Conservation (phyloP, 2,797 vertebrate genomes). For the Bradypus variegatus region DNA sequence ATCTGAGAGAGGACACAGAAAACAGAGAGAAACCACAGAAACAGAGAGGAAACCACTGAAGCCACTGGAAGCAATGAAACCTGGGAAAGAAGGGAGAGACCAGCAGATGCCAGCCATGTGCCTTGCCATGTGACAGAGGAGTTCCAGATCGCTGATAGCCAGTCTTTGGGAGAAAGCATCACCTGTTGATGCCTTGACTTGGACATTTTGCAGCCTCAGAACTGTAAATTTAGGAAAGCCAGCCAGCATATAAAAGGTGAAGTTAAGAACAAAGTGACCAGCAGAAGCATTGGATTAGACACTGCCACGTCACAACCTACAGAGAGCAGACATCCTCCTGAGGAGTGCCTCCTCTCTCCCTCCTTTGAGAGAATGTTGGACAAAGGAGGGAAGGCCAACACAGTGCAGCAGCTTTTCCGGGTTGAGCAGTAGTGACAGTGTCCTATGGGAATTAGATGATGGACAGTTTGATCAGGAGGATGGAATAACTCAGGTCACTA, state of each 20-base stretch:
- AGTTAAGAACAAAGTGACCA: slow-evolving; percentile 66
- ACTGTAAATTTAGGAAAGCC: slow-evolving; percentile 57
- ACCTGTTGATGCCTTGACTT: too few species aligned
- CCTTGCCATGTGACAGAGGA: too few species aligned
- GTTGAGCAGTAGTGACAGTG: slow-evolving; percentile 79
- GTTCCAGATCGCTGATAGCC: too few species aligned
- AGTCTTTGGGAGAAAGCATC: too few species aligned
- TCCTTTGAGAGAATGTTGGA: slow-evolving; percentile 63
- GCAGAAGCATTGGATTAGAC: slow-evolving; percentile 65
- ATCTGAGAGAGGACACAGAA: too few species aligned
- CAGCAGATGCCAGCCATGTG: too few species aligned
- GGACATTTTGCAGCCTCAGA: too few species aligned
- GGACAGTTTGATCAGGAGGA: slow-evolving; percentile 92
- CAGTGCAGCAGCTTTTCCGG: slow-evolving; percentile 77
- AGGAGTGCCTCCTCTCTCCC: slow-evolving; percentile 57
- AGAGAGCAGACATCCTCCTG: slow-evolving; percentile 40
- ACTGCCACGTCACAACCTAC: slow-evolving; percentile 38
- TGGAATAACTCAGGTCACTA: slow-evolving; percentile 92
- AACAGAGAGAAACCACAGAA: too few species aligned
- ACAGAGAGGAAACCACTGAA: too few species aligned
- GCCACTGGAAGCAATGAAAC: too few species aligned
- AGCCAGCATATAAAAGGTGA: slow-evolving; percentile 61
- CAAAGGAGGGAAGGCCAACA: slow-evolving; percentile 54
- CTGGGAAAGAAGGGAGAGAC: too few species aligned
- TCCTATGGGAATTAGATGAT: slow-evolving; percentile 87